A percentile compares a stretch with the other conserved stretches of the same genome.
Conservation (phyloP, 2,888 invertebrate genomes). For the Perithous albicinctus region DNA sequence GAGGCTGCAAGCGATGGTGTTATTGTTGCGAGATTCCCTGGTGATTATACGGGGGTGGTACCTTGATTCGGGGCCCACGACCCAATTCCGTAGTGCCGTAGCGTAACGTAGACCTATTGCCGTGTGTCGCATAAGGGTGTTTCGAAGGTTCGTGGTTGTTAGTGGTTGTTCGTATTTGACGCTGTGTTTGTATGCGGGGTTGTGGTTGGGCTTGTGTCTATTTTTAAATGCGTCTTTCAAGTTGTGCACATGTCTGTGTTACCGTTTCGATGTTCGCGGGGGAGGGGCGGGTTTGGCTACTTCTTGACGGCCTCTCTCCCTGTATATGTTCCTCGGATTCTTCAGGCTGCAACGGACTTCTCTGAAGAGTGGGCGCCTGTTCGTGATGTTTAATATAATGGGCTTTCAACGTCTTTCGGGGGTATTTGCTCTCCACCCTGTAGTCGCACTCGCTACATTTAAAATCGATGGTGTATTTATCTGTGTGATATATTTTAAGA, state of each 20-base stretch:
- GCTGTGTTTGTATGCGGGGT: no score
- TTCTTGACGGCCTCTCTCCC: conserved; percentile 1
- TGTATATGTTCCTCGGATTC: background rate
- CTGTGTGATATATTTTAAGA: conserved; percentile 67
- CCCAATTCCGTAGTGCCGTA: background rate
- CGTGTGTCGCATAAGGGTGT: background rate
- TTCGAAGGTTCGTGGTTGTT: background rate
- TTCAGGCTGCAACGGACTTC: conserved; percentile 58
- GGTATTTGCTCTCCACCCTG: conserved; percentile 65
- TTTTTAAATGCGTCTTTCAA: no score
- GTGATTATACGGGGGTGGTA: no score
- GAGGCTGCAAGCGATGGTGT: no score
- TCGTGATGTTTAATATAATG: conserved; percentile 70
- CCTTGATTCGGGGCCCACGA: no score
- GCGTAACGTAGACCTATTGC: background rate
- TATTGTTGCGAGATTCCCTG: no score
- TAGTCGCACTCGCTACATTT: conserved; percentile 33
- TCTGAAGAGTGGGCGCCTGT: conserved; percentile 62
- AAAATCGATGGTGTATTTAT: background rate
- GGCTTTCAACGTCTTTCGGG: conserved; percentile 72
- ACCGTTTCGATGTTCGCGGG: background rate
- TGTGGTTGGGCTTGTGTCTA: no score
- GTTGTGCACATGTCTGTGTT: no score
- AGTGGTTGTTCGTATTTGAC: no score
- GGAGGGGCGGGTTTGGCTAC: background rate